Evolutionary conservation across 2,797 vertebrate species (phyloP).

Genomic region (Lagocephalus sceleratus): DNA sequence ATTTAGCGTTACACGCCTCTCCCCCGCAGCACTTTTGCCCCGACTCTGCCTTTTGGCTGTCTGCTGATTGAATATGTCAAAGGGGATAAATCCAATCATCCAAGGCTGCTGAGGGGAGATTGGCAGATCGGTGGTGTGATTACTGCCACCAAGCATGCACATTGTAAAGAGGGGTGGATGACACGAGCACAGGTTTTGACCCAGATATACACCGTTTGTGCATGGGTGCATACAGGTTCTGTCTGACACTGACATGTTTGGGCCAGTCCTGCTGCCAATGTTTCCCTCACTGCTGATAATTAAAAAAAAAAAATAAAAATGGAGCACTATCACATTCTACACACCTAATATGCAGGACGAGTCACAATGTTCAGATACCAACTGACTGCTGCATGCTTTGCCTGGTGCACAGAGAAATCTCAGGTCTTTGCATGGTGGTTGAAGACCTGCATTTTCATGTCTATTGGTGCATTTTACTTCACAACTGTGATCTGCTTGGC

Average conservation of each 20-base stretch:
- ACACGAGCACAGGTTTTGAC: constrained; percentile 15
- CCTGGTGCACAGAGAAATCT: constrained; percentile 54
- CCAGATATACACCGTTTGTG: constrained; percentile 31
- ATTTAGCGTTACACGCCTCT: constrained; percentile 38
- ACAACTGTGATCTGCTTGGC: constrained; percentile 37
- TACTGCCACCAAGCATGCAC: constrained; percentile 56
- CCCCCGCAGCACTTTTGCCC: constrained; percentile 37
- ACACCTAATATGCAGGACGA: neutral
- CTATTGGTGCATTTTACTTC: constrained; percentile 20
- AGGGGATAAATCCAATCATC: constrained; percentile 72
- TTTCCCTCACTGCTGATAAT: constrained; percentile 47
- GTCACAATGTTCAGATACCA: constrained; percentile 7
- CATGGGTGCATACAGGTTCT: constrained; percentile 38
- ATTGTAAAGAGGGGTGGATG: neutral
- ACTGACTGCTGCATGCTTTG: constrained; percentile 66
- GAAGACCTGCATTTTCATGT: constrained; percentile 57
- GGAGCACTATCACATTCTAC: neutral
- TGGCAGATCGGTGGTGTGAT: constrained; percentile 69
- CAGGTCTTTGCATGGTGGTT: constrained; percentile 58
- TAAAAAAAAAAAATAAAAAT: constrained; percentile 14
- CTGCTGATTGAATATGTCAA: constrained; percentile 68
- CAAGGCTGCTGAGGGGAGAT: constrained; percentile 60
- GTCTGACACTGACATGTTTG: constrained; percentile 17
- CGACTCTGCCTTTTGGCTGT: constrained; percentile 52
- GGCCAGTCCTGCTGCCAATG: constrained; percentile 20